A percentile compares a stretch with the other conserved stretches of the same genome.
These are phyloP conservation scores for Platyscapa corneri DNA, from an alignment of 1,140 invertebrate species.

Conservation along the genomic window DNA sequence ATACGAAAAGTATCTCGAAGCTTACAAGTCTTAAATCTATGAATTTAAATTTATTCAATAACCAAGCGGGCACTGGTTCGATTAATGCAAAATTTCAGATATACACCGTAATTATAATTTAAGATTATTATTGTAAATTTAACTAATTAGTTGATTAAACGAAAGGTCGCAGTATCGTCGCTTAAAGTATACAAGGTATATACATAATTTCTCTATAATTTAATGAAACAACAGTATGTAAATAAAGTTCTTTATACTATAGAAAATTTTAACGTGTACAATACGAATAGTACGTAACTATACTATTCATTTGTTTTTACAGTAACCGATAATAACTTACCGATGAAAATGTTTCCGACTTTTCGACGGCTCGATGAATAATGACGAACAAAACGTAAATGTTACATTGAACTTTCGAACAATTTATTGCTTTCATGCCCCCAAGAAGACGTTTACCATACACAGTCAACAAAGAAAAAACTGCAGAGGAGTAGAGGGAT, in stretches of 20 bases:
- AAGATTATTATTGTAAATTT: constrained; percentile 2
- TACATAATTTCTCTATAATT: constrained; percentile 21
- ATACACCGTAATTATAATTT: constrained; percentile 16
- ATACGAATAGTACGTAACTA: constrained; percentile 2
- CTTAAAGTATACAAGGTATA: constrained; percentile 2
- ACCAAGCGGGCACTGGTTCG: constrained; percentile 4
- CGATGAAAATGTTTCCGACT: not conserved
- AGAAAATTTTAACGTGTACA: constrained; percentile 21
- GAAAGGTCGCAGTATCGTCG: not conserved
- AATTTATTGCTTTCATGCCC: constrained; percentile 48
- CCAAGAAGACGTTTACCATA: not conserved
- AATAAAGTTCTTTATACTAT: constrained; percentile 13
- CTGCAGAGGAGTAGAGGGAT: not conserved
- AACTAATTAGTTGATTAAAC: constrained; percentile 1
- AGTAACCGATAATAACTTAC: constrained; percentile 4
- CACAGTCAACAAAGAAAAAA: constrained; percentile 5
- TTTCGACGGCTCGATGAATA: not conserved
- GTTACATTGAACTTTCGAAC: constrained; percentile 37
- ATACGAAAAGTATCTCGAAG: not conserved
- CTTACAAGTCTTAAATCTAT: not conserved
- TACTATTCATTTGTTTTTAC: not conserved
- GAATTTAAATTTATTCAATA: not conserved
- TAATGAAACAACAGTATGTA: not conserved
- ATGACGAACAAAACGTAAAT: constrained; percentile 11
- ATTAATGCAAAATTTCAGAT: constrained; percentile 11